Evolutionary conservation across 2,113 vertebrate species (phyloP), one percentile per base, ranked within the genome.

Genomic region (Hoplias malabaricus): DNA sequence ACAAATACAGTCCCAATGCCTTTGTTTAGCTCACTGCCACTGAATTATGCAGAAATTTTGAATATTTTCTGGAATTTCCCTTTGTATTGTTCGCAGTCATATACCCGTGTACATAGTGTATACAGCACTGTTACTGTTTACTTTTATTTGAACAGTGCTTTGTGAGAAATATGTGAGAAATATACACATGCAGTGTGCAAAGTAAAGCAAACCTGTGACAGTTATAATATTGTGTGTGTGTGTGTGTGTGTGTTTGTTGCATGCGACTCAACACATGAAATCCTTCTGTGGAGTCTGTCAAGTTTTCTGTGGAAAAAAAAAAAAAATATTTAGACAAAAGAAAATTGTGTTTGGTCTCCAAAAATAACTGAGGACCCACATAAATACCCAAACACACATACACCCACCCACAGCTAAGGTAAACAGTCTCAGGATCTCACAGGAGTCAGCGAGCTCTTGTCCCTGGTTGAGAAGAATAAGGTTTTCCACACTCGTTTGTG

Each of bases 81-180:
- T n/a, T 21, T 59, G 56, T 4, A 19, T 12, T 29, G 53, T 56
- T 29, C 12, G 27, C 25, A 59, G 56, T 29, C 29, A 27, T 43
- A 27, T 9, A 4, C 4, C 19, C 33, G 59, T 21, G 19, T 11
- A 8, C 11, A 12, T n/a, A n/a, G n/a, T n/a, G n/a, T 33, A 61
- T 21, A n/a, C 7, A 2, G 4, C 21, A 21, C 11, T n/a, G 59
- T 36, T 21, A 36, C 7, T 53, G 48, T 7, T n/a, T 36, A 10
- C 29, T 3, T 61, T 61, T 61, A 63, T 63, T 63, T 63, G 33
- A n/a, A 21, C 59, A 63, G 59, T 36, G 59, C 36, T 63, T 63
- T 63, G 31, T 10, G 59, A 63, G 59, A 19, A 36, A 34, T n/a
- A 31, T 36, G 31, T 63, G 33, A 36, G 3, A 63, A 63, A 34